Percentiles rank a stretch among this genome's conserved stretches.
phyloP scores from a whole-genome alignment of 23 tunicate genomes.

The Ascidia mentula region DNA sequence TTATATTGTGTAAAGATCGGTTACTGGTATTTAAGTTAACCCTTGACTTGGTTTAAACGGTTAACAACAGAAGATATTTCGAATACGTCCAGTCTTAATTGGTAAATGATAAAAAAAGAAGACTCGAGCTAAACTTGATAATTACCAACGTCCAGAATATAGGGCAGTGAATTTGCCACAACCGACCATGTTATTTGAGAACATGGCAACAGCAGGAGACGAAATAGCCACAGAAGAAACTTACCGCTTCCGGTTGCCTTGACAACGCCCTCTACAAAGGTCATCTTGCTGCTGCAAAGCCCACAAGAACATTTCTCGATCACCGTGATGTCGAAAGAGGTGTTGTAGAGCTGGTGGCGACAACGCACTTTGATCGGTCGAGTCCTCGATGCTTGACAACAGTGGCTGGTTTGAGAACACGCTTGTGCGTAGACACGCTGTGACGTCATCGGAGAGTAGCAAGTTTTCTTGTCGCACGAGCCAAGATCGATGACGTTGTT shows the following conservation, averaged over 20 bases:
- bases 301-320: slow-evolving; percentile 65
- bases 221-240: too few species aligned
- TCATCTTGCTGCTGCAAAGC: slow-evolving; percentile 47
- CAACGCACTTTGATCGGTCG: slow-evolving; percentile 65
- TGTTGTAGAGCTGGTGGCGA: slow-evolving; percentile 37
- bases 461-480: slow-evolving; percentile 62
- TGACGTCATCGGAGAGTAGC: slow-evolving; percentile 16
- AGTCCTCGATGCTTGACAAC: slow-evolving; percentile 73
- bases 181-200: too few species aligned
- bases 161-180: too few species aligned
- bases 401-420: slow-evolving; percentile 59
- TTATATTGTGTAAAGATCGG: too few species aligned
- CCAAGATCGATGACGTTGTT: slow-evolving; percentile 70
- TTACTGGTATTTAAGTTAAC: too few species aligned
- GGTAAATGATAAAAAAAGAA: too few species aligned
- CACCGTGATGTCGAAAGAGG: slow-evolving; percentile 57
- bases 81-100: too few species aligned
- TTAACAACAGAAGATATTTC: too few species aligned
- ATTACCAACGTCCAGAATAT: too few species aligned
- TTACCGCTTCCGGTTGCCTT: slow-evolving; percentile 40
- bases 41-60: too few species aligned
- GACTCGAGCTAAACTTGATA: too few species aligned
- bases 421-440: background rate
- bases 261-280: slow-evolving; percentile 83
- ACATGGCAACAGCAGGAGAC: too few species aligned